A percentile compares a stretch with the other conserved stretches of the same genome.
phyloP scores from a whole-genome alignment of 1,140 invertebrate genomes.

The Melitaea cinxia region DNA sequence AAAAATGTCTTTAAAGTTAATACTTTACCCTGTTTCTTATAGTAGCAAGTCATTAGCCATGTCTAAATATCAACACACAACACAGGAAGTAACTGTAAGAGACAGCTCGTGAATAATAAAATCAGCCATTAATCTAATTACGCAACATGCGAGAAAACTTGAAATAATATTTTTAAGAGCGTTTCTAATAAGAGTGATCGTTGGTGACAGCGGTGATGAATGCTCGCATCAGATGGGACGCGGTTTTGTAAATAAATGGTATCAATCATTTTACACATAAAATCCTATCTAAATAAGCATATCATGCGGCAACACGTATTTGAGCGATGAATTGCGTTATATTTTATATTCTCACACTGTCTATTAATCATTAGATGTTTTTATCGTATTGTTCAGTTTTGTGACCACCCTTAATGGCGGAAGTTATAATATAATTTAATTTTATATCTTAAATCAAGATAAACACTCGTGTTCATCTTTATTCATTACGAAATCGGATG shows the following conservation, averaged over 20 bases:
- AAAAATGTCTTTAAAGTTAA: too few relatives aligned
- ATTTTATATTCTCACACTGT: constrained; percentile 10
- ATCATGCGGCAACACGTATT: constrained; percentile 43
- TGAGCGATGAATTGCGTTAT: constrained; percentile 16
- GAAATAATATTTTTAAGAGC: constrained; percentile 18
- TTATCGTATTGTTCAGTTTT: constrained; percentile 14
- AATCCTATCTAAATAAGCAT: constrained; percentile 50
- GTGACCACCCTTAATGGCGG: constrained; percentile 3
- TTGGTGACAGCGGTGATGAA: constrained; percentile 44
- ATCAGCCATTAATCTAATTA: too few relatives aligned
- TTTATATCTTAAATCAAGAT: too few relatives aligned
- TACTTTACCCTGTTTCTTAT: too few relatives aligned
- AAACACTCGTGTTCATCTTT: too few relatives aligned
- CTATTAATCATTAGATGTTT: constrained; percentile 12
- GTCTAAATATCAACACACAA: too few relatives aligned
- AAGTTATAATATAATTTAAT: constrained; percentile 10
- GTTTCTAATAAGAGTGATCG: constrained; percentile 27
- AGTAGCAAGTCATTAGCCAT: too few relatives aligned
- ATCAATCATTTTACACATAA: constrained; percentile 60
- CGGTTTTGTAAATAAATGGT: constrained; percentile 39
- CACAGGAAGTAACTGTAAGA: too few relatives aligned
- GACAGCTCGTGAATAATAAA: too few relatives aligned
- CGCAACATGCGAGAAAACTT: too few relatives aligned
- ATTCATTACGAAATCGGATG: too few relatives aligned
- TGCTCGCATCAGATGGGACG: constrained; percentile 44